Base-by-base conservation (phyloP, 2,888 invertebrate species). In the Pegoplata infirma region DNA sequence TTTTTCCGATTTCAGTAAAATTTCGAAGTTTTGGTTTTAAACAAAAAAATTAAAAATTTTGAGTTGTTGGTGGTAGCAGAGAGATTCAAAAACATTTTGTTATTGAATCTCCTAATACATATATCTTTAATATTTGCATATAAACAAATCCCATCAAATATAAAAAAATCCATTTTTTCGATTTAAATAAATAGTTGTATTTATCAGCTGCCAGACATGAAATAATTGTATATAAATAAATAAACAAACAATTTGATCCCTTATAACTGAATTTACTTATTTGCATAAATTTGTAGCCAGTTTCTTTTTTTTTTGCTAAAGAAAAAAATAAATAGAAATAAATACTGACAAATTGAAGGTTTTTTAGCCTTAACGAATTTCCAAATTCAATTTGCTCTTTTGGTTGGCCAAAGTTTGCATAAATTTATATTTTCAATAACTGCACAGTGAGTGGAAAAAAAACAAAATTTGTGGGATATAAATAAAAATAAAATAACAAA, bases 301-400 rank as follows among this genome's bases (percentile, higher is more conserved):
- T n/a, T 61, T 8, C 21, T 17, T 25, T n/a, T 61, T 8, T 14
- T 17, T 25, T 53, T 53, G 51, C 12, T 46, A 21, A 2, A 12
- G n/a, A 49, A 23, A 25, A 7, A n/a, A n/a, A n/a, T n/a, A n/a
- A 36, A 8, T 5, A 32, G 12, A 32, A 32, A 4, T 28, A 32
- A 32, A 32, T 10, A 3, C 21, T 61, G 17, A 28, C 59, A 58
- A 23, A 58, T 59, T 59, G 59, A 44, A 23, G 44, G 44, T 44
- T 59, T n/a, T n/a, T n/a, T 44, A 23, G 19, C 44, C 12, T 10
- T 25, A 59, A 10, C 10, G 14, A 19, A 19, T 36, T 7, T 44
- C 8, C 3, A 40, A 19, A 25, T 25, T 59, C 40, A 10, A 59
- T 53, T 53, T 61, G 51, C 44, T 51, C 10, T 14, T 23, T 47